Evolutionary conservation across 2,113 vertebrate species (phyloP).

Genomic region (Daphoenositta chrysoptera): DNA sequence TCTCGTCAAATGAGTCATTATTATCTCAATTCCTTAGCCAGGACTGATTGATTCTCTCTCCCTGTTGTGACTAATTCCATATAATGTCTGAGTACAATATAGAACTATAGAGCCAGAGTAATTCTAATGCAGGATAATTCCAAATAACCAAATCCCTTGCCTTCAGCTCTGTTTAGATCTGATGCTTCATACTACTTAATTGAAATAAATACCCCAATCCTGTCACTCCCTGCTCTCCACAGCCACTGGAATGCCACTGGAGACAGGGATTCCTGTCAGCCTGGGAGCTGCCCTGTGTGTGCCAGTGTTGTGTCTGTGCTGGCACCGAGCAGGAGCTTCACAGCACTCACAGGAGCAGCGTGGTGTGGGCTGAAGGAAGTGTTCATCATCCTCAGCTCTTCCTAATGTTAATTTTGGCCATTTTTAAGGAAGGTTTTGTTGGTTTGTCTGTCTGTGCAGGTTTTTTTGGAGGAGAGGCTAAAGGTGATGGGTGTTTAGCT

Average conservation of each 20-base stretch:
- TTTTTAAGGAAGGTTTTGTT: neutral
- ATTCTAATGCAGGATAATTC: neutral
- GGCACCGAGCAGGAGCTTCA: neutral
- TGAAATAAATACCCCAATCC: slow-evolving; percentile 11
- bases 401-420: neutral
- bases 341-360: neutral
- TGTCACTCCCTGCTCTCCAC: neutral
- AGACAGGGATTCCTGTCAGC: neutral
- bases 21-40: slow-evolving; percentile 60
- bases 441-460: neutral
- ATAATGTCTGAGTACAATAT: slow-evolving; percentile 38
- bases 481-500: neutral
- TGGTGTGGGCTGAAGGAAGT: neutral
- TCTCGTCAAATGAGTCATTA: slow-evolving; percentile 58
- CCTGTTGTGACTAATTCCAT: slow-evolving; percentile 66
- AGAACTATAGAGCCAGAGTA: neutral
- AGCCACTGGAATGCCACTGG: neutral
- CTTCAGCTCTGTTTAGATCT: slow-evolving; percentile 1
- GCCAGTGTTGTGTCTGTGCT: neutral
- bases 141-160: slow-evolving; percentile 28
- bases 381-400: neutral
- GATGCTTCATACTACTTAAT: neutral
- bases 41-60: slow-evolving; percentile 66
- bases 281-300: neutral
- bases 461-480: neutral